Base-by-base conservation (phyloP, 1,140 invertebrate species). In the Thaumetopoea pityocampa region DNA sequence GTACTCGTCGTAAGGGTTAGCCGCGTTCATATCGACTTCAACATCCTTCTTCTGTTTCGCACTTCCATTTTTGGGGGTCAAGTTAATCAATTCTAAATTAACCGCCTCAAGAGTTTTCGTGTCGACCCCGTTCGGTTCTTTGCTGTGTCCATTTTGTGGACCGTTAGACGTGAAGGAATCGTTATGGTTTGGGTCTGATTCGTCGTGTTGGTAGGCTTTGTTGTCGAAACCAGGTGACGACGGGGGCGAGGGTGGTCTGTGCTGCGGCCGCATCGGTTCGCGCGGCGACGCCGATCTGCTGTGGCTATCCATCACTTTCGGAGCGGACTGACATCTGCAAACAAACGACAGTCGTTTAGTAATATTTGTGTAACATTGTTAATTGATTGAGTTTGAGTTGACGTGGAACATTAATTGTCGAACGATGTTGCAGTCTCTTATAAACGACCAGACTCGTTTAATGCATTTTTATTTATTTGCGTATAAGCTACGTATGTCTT, bases 1-100 rank as follows among this genome's bases (percentile, higher is more conserved):
- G 73, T 94, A 94, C 55, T 94, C 92, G 49, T 94, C 92, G 69
- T 93, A 93, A 9, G 91, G 89, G 74, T 92, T 92, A 16, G 78
- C 77, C 11, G 87, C 84, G 35, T 87, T 86, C 63, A 92, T 89
- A 33, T 93, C 91, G 8, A 91, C 88, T 57, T 92, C 90, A 10
- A 90, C 90, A 47, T 92, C 91, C 46, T 89, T 90, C 64, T 92
- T 92, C 33, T n/a, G n/a, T n/a, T 88, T 68, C 23, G 52, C 67
- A 36, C 71, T 85, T n/a, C 85, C 86, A 33, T 87, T 86, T 59
- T 87, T 88, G 18, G 91, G 90, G 56, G 91, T 91, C 85, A 93
- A 88, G 54, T 93, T 93, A 24, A 94, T 90, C 46, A 94, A 84
- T 78, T 94, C 93, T 45, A 93, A 76, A 70, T 94, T 94, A 15